These are phyloP conservation scores for Pipa parva DNA, from an alignment of 2,113 vertebrate species.

Conservation along the genomic window DNA sequence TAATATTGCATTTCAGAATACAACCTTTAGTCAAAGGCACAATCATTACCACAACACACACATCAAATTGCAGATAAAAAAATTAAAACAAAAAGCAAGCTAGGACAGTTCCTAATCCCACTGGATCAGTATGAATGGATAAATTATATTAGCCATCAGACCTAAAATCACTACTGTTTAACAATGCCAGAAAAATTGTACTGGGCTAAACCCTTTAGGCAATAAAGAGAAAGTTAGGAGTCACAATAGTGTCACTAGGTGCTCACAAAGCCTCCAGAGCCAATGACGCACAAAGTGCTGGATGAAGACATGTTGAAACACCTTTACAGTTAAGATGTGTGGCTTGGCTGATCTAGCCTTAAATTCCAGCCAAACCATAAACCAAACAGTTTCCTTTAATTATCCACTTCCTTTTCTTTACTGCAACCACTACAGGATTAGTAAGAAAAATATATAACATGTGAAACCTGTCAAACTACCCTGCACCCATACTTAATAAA, in stretches of 20 bases:
- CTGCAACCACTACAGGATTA: constrained; percentile 27
- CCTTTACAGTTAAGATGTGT: constrained; percentile 28
- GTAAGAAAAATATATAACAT: constrained; percentile 21
- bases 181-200: too few species aligned
- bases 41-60: too few species aligned
- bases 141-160: too few species aligned
- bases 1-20: too few species aligned
- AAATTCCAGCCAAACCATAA: constrained; percentile 41
- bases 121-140: too few species aligned
- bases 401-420: constrained; percentile 35
- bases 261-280: background rate
- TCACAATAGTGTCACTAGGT: background rate
- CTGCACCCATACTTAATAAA: constrained; percentile 7
- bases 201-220: too few species aligned
- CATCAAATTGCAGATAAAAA: too few species aligned
- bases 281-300: constrained; percentile 16
- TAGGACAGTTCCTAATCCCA: too few species aligned
- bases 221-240: too few species aligned
- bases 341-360: constrained; percentile 31
- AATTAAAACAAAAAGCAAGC: too few species aligned
- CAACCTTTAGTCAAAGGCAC: too few species aligned
- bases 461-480: constrained; percentile 35
- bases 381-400: constrained; percentile 40
- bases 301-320: constrained; percentile 14
- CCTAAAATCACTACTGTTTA: too few species aligned